phyloP scores from a whole-genome alignment of 1,140 invertebrate genomes.

The Dryas iulia region DNA sequence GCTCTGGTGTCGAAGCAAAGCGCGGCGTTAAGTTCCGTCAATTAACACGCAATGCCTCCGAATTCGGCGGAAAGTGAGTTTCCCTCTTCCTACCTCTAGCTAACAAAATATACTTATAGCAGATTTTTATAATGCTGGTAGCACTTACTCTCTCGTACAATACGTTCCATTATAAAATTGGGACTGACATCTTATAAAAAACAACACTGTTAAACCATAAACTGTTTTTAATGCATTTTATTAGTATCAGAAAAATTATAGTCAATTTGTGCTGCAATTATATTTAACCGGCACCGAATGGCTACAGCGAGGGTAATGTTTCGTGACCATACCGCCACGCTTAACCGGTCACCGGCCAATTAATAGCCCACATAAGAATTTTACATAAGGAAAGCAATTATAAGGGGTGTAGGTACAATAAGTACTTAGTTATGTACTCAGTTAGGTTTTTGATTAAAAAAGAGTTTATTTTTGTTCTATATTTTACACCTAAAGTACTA shows the following conservation, averaged over 20 bases:
- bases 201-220: conserved; percentile 6
- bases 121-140: no score
- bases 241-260: conserved; percentile 19
- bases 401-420: no score
- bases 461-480: not conserved
- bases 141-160: no score
- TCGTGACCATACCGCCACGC: conserved; percentile 22
- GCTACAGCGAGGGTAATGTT: conserved; percentile 15
- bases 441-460: not conserved
- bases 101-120: no score
- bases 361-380: conserved; percentile 22
- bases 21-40: no score
- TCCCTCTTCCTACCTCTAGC: no score
- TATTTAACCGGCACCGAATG: conserved; percentile 17
- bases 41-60: no score
- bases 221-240: conserved; percentile 21
- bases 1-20: no score
- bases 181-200: not conserved
- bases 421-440: not conserved
- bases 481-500: not conserved
- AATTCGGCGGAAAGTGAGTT: no score
- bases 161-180: not conserved
- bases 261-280: conserved; percentile 17
- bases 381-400: conserved; percentile 15
- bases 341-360: conserved; percentile 16